These are phyloP conservation scores for Drosophila cognata DNA, from an alignment of 2,888 invertebrate species.

Conservation along the genomic window DNA sequence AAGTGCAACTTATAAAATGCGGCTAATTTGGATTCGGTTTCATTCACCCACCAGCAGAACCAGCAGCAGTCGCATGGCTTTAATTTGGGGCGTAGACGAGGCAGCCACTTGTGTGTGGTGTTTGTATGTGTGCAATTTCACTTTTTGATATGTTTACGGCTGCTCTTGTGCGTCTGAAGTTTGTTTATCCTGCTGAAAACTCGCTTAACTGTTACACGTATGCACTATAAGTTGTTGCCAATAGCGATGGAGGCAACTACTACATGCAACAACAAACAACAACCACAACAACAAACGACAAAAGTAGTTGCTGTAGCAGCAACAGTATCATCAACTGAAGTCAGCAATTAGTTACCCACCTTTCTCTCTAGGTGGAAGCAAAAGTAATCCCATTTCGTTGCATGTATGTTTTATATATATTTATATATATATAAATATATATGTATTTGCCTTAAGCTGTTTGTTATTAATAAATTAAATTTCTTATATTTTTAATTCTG, in stretches of 20 bases:
- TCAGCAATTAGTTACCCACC: constrained; percentile 59
- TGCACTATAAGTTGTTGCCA: constrained; percentile 53
- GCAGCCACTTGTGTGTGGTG: constrained; percentile 6
- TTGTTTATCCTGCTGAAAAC: constrained; percentile 35
- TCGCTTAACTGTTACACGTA: constrained; percentile 41
- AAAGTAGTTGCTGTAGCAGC: neutral
- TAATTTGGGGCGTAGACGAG: constrained; percentile 43
- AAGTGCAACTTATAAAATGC: constrained; percentile 60
- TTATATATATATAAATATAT: neutral
- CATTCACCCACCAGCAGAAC: constrained; percentile 31
- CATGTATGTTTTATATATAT: constrained; percentile 51
- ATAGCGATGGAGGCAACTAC: constrained; percentile 20
- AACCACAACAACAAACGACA: constrained; percentile 6
- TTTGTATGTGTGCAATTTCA: constrained; percentile 33
- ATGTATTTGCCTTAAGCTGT: constrained; percentile 3
- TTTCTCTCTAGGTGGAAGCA: constrained; percentile 65
- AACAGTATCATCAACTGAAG: constrained; percentile 4
- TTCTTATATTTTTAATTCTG: constrained; percentile 42
- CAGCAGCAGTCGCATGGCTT: constrained; percentile 13
- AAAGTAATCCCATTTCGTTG: constrained; percentile 71
- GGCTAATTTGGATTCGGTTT: constrained; percentile 69
- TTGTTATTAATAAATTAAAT: constrained; percentile 34
- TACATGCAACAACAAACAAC: constrained; percentile 30
- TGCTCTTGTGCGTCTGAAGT: constrained; percentile 33
- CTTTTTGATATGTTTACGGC: constrained; percentile 46